phyloP scores from a whole-genome alignment of 1,140 invertebrate species.

The Euschistus heros region DNA sequence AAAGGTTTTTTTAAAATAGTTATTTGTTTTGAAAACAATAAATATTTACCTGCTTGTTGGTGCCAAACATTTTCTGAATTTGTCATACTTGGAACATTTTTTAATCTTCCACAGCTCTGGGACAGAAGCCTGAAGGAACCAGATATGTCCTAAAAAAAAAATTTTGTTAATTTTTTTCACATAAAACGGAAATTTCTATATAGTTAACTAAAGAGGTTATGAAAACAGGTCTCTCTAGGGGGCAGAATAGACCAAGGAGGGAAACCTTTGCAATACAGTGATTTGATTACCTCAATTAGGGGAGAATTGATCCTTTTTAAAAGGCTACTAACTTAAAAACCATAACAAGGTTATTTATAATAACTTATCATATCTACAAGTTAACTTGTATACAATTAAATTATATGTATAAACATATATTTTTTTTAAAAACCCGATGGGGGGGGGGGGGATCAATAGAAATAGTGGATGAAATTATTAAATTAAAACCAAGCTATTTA shows the following conservation, averaged over 20 bases:
- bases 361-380: too few species aligned
- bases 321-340: too few species aligned
- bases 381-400: too few species aligned
- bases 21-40: too few species aligned
- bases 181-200: slow-evolving; percentile 13
- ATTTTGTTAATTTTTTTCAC: too few species aligned
- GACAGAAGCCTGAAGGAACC: slow-evolving; percentile 42
- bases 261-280: neutral
- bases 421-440: too few species aligned
- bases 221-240: neutral
- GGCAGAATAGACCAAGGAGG: neutral
- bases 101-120: slow-evolving; percentile 37
- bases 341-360: too few species aligned
- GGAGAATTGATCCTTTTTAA: slow-evolving; percentile 2
- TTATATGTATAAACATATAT: too few species aligned
- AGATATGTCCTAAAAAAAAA: slow-evolving; percentile 36
- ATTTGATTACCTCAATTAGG: neutral
- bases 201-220: neutral
- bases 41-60: slow-evolving; percentile 19
- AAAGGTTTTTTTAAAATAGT: too few species aligned
- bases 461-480: too few species aligned
- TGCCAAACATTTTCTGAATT: slow-evolving; percentile 21
- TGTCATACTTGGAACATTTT: slow-evolving; percentile 27
- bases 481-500: neutral
- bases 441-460: too few species aligned